These are phyloP conservation scores for Monoplex corrugatus DNA, from an alignment of 2,888 invertebrate genomes.

Conservation along the genomic window DNA sequence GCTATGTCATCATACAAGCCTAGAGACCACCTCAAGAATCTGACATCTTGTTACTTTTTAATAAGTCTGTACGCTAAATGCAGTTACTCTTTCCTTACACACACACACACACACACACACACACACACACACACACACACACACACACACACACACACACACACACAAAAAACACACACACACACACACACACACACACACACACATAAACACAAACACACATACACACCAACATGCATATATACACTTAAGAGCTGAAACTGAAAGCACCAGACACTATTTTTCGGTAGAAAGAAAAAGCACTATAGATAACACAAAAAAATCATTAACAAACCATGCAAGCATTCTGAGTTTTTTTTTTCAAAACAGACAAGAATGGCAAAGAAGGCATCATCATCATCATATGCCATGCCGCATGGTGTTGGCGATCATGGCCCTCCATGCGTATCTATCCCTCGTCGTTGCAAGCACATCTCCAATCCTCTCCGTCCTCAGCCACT, in stretches of 20 bases:
- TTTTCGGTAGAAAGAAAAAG: neutral
- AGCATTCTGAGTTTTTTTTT: neutral
- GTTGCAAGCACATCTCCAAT: too few relatives aligned
- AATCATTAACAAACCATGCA: neutral
- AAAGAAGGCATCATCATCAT: neutral
- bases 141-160: neutral
- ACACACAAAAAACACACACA: neutral
- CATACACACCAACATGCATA: neutral
- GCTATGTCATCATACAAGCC: too few relatives aligned
- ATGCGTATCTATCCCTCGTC: too few relatives aligned
- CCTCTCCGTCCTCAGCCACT: too few relatives aligned
- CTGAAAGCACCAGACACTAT: neutral
- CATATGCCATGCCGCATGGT: too few relatives aligned
- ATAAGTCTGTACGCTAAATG: too few relatives aligned
- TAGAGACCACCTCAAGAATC: too few relatives aligned
- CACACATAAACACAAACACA: slow-evolving; percentile 5
- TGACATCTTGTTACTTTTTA: too few relatives aligned
- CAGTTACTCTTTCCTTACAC: too few relatives aligned
- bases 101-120: too few relatives aligned
- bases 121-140: neutral
- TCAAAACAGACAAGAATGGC: neutral
- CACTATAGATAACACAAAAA: neutral
- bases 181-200: neutral
- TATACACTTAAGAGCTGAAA: neutral
- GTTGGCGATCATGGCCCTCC: too few relatives aligned